Conservation (phyloP, 2,113 vertebrate species). For the Oreamnos americanus region DNA sequence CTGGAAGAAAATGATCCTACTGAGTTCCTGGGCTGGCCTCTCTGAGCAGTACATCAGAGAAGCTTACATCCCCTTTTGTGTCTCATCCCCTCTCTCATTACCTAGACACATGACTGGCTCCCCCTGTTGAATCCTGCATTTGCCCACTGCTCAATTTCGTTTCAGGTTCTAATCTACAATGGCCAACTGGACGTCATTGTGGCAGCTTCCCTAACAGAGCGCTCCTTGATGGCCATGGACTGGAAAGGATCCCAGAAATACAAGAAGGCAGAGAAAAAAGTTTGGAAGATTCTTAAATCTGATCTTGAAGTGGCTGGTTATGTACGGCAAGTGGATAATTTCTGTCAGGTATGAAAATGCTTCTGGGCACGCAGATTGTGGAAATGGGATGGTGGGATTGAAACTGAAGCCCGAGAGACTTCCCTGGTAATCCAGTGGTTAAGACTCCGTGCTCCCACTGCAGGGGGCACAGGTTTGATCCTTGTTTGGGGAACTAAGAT, state of each 20-base stretch:
- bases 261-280: constrained; percentile 74
- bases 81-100: not conserved
- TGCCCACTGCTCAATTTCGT: not conserved
- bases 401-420: not conserved
- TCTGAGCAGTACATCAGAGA: not conserved
- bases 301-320: constrained; percentile 90
- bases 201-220: constrained; percentile 86
- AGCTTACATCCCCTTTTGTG: not conserved
- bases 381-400: not conserved
- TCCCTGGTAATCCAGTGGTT: not conserved
- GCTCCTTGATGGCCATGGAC: constrained; percentile 84
- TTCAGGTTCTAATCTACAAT: constrained; percentile 89
- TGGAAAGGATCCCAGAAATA: constrained; percentile 84
- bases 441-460: not conserved
- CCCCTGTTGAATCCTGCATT: not conserved
- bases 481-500: not conserved
- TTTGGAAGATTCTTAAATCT: constrained; percentile 86
- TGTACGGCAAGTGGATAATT: constrained; percentile 84
- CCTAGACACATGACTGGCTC: not conserved
- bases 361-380: too few relatives aligned
- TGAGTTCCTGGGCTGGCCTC: not conserved
- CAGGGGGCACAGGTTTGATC: not conserved
- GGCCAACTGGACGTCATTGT: constrained; percentile 92
- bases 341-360: constrained; percentile 85
- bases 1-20: not conserved